phyloP scores from a whole-genome alignment of 1,140 invertebrate species.

The Caerostris extrusa region DNA sequence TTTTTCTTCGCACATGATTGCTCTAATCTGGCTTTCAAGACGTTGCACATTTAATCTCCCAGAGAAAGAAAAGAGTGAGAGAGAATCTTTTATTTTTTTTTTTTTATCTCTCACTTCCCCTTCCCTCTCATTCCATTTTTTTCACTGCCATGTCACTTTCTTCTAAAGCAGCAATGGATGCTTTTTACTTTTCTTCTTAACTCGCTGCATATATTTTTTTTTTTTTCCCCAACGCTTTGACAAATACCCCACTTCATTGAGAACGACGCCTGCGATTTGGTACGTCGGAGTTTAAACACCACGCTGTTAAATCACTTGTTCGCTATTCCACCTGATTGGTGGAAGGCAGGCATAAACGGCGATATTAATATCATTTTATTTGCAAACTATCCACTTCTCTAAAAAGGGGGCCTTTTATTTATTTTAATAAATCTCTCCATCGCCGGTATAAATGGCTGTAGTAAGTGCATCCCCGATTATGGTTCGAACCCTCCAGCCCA shows the following conservation, averaged over 20 bases:
- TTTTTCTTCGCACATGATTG: conserved; percentile 22
- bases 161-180: background rate
- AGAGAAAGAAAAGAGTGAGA: too few species aligned
- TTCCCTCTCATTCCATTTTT: background rate
- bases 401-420: conserved; percentile 46
- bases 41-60: conserved; percentile 19
- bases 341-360: background rate
- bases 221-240: background rate
- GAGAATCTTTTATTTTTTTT: background rate
- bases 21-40: conserved; percentile 37
- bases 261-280: conserved; percentile 10
- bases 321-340: conserved; percentile 48
- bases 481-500: conserved; percentile 18
- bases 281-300: conserved; percentile 53
- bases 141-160: background rate
- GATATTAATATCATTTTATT: conserved; percentile 74
- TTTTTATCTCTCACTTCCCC: background rate
- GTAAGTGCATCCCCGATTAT: conserved; percentile 11
- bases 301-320: conserved; percentile 65
- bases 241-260: conserved; percentile 34
- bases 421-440: conserved; percentile 72
- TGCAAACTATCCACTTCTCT: conserved; percentile 41
- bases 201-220: background rate
- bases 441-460: conserved; percentile 49
- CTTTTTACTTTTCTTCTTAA: background rate